A percentile compares a stretch with the other conserved stretches of the same genome.
Conservation (phyloP, 2,888 invertebrate species). For the Ypsolopha scabrella region DNA sequence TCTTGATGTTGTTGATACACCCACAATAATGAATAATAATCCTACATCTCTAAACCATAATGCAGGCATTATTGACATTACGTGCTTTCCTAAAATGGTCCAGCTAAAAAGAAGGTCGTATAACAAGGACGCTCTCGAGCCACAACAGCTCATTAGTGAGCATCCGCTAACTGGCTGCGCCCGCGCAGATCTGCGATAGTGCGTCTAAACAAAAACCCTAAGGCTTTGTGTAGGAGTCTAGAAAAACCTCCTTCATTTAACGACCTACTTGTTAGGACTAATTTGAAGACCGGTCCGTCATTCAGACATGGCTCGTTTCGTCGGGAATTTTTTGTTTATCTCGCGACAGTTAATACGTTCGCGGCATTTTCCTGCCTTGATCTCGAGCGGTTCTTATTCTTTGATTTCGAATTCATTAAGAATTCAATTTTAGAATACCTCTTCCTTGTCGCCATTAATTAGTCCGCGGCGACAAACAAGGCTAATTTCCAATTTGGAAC, state of each 20-base stretch:
- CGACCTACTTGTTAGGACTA: conserved; percentile 1
- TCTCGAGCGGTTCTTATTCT: no score
- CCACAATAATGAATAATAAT: no score
- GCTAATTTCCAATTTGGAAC: no score
- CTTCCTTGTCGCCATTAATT: no score
- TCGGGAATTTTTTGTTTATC: no score
- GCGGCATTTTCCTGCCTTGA: no score
- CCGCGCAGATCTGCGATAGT: conserved; percentile 2
- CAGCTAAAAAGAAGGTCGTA: conserved; percentile 1
- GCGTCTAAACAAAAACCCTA: background rate
- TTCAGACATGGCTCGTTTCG: background rate
- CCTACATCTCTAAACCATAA: background rate
- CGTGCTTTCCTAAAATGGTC: conserved; percentile 1
- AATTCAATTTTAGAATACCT: no score
- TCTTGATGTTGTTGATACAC: no score
- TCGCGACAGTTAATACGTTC: no score
- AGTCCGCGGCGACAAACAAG: background rate
- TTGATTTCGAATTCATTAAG: no score
- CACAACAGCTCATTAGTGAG: conserved; percentile 21
- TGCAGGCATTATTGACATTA: background rate
- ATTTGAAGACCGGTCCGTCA: background rate
- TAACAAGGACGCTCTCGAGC: conserved; percentile 16
- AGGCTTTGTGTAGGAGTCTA: background rate
- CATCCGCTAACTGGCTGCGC: conserved; percentile 3
- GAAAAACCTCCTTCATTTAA: conserved; percentile 3